Evolutionary conservation across 2,888 invertebrate genomes (phyloP), one percentile per base, ranked within the genome.

Genomic region (Dilophus febrilis): DNA sequence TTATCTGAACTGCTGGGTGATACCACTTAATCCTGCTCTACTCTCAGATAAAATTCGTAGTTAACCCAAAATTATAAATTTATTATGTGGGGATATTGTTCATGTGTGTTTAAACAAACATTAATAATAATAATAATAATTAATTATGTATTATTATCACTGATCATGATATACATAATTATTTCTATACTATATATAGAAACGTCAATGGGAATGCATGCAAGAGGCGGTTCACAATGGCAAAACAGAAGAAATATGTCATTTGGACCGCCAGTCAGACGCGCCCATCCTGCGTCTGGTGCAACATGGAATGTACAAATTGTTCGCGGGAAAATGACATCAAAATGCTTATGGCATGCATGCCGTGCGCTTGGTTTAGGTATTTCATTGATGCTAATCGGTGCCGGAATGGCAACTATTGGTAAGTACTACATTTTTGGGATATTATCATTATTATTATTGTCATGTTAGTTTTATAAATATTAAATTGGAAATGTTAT

Each of bases 351-450:
- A 47, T 92, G 91, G 90, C 86, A 90, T 58, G 91, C 91, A 26
- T 91, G 91, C 60, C 81, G 88, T 50, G 91, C 91, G 18, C 72
- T 92, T 14, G 81, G 86, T 46, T 71, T 91, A 43, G 92, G 92
- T 26, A 67, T 88, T 47, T 67, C 88, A 46, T 69, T 94, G 46
- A 85, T 94, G 77, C 67, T 84, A 47, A 68, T 90, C 34, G 92
- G 92, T 17, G 82, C 84, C 41, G 82, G 85, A 41, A 92, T 94
- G 92, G 88, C 91, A 30, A 84, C 87, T 31, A 76, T 91, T 58
- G 91, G 90, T 85, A 29, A 8, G n/a, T 7, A 12, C n/a, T n/a
- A n/a, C n/a, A n/a, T n/a, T n/a, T n/a, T n/a, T n/a, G n/a, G n/a
- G n/a, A n/a, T n/a, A n/a, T n/a, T n/a, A n/a, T n/a, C n/a, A n/a